A percentile compares a stretch with the other conserved stretches of the same genome.
These are phyloP conservation scores for Emesis castigata DNA, from an alignment of 2,888 invertebrate species.

Conservation along the genomic window DNA sequence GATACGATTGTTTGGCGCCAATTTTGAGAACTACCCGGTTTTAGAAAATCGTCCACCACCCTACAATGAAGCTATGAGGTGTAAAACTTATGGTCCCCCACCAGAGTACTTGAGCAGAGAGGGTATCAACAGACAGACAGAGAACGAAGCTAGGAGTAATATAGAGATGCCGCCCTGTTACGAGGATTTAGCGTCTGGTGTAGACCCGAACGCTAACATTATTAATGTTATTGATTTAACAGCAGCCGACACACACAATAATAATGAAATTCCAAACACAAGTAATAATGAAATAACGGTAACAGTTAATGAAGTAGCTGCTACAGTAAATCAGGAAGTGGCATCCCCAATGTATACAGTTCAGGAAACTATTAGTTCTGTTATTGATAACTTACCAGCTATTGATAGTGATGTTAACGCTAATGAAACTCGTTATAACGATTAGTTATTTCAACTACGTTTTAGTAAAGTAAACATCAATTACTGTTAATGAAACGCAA, in stretches of 20 bases:
- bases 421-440: conserved; percentile 72
- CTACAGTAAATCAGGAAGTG: not conserved
- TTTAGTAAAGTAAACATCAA: too few species aligned
- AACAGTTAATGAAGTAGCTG: not conserved
- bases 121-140: conserved; percentile 71
- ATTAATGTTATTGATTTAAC: conserved; percentile 34
- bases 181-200: conserved; percentile 75
- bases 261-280: conserved; percentile 4
- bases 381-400: conserved; percentile 82
- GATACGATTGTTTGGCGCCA: too few species aligned
- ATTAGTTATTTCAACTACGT: not conserved
- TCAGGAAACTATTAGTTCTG: conserved; percentile 74
- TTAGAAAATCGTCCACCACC: conserved; percentile 78
- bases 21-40: conserved; percentile 78
- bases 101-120: conserved; percentile 81
- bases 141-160: conserved; percentile 77
- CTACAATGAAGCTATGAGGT: conserved; percentile 80
- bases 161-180: conserved; percentile 83
- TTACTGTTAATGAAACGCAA: too few species aligned
- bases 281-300: conserved; percentile 12
- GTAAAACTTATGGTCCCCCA: conserved; percentile 83
- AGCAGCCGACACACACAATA: conserved; percentile 20
- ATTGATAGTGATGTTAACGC: conserved; percentile 83
- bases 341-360: conserved; percentile 29
- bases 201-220: conserved; percentile 55